Conservation (phyloP, 2,888 invertebrate genomes). For the Fragum whitleyi region DNA sequence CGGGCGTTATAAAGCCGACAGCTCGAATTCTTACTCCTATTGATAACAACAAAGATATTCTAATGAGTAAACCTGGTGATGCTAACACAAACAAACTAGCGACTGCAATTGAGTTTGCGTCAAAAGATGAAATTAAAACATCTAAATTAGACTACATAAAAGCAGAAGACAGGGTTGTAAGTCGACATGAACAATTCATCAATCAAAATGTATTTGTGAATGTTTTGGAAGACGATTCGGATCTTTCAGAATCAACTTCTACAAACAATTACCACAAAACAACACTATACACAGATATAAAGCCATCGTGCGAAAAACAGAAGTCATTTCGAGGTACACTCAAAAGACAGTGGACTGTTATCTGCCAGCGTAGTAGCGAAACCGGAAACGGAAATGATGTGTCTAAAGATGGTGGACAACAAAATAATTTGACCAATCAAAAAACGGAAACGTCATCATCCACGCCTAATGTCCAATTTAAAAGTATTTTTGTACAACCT, state of each 20-base stretch:
- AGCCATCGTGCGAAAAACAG: neutral
- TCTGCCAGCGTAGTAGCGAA: slow-evolving; percentile 12
- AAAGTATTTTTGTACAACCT: slow-evolving; percentile 41
- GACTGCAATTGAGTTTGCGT: no score
- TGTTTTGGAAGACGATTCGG: neutral
- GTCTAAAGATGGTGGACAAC: slow-evolving; percentile 8
- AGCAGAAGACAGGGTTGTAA: neutral
- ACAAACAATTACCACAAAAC: neutral
- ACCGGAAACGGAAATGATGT: neutral
- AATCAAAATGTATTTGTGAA: slow-evolving; percentile 41
- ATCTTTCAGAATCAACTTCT: neutral
- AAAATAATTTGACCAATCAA: neutral
- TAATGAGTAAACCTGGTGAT: no score
- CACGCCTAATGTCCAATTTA: slow-evolving; percentile 18
- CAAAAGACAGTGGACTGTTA: slow-evolving; percentile 40
- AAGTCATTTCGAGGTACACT: slow-evolving; percentile 17
- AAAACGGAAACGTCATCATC: no score
- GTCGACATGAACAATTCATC: slow-evolving; percentile 2
- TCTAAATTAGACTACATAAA: no score
- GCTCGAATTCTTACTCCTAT: no score
- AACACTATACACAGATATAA: neutral
- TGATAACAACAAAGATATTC: no score
- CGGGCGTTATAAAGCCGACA: no score
- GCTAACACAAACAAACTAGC: no score
- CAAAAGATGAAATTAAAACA: no score